Evolutionary conservation across 2,113 vertebrate genomes (phyloP), one percentile per base, ranked within the genome.

Genomic region (Illadopsis cleaveri): DNA sequence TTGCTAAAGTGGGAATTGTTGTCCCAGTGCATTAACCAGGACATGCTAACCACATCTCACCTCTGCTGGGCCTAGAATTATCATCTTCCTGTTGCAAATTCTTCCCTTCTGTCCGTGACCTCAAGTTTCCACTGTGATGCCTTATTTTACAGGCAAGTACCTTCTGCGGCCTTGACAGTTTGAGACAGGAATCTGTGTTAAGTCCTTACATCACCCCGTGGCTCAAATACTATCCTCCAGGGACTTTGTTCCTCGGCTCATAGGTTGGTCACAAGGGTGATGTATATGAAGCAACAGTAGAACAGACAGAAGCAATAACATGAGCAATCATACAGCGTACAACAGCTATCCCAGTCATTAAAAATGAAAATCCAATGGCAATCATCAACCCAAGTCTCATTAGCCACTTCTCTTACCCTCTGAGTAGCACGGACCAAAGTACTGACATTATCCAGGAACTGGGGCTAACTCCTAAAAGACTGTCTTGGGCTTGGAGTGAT

Each of bases 261-360:
- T 2, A 24, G 14, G 11, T 2, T 57, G 19, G 20, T 21, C 25
- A 33, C 31, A 37, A 17, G 12, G 4, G 10, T 9, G 22, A 65
- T 33, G 6, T 1, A 8, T 28, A 72, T 1, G 4, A 27, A 64
- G 8, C 31, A 25, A 25, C 0, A 56, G 50, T 4, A 56, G 21
- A 21, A 53, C 30, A 48, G 35, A 58, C 44, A 65, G 42, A 81
- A 72, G 18, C 15, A 81, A 0, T 28, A 65, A 58, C 8, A 33
- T 31, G 6, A 57, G 8, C 17, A 57, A 38, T 44, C 10, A 51
- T 6, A 44, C 10, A 57, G 10, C 4, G 10, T 13, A 65, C 37
- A 42, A 20, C 1, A 64, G 20, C 65, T 22, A 79, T 42, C 57
- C 30, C 20, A 48, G 10, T 62, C 10, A 44, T 20, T 37, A 65